Percentiles rank a stretch among this genome's conserved stretches.
phyloP scores from a whole-genome alignment of 2,888 invertebrate species.

The Cyaniris semiargus region DNA sequence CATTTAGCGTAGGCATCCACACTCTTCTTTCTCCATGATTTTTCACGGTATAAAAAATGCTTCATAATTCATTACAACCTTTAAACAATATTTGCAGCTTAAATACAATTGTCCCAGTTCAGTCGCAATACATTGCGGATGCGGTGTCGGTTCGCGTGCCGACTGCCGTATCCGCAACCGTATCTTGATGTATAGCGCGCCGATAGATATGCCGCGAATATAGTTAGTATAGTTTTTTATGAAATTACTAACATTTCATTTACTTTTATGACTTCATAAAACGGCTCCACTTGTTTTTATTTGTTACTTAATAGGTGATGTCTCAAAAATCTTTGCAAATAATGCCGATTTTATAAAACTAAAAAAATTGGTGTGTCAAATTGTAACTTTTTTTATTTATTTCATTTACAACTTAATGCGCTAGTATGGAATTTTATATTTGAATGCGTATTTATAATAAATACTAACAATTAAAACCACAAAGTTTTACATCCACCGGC shows the following conservation, averaged over 20 bases:
- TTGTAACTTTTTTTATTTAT: too few species aligned
- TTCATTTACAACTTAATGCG: too few species aligned
- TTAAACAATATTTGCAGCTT: not conserved
- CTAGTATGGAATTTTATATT: too few species aligned
- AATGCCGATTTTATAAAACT: too few species aligned
- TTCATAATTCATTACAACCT: not conserved
- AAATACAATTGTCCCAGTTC: not conserved
- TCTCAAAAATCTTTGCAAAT: too few species aligned
- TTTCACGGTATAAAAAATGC: not conserved
- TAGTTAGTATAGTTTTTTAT: not conserved
- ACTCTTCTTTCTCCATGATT: not conserved
- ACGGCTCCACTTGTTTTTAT: too few species aligned
- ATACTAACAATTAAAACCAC: not conserved
- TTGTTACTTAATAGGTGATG: too few species aligned
- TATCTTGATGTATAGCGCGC: slow-evolving; percentile 24
- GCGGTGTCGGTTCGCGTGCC: not conserved
- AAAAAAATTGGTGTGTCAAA: too few species aligned
- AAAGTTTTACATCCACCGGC: not conserved
- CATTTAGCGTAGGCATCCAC: too few species aligned
- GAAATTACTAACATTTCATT: not conserved
- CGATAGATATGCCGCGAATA: not conserved
- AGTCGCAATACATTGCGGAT: not conserved
- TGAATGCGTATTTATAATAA: not conserved
- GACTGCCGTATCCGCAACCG: not conserved
- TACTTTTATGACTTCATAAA: not conserved